phyloP scores from a whole-genome alignment of 2,888 invertebrate species.

The Scotopteryx bipunctaria region DNA sequence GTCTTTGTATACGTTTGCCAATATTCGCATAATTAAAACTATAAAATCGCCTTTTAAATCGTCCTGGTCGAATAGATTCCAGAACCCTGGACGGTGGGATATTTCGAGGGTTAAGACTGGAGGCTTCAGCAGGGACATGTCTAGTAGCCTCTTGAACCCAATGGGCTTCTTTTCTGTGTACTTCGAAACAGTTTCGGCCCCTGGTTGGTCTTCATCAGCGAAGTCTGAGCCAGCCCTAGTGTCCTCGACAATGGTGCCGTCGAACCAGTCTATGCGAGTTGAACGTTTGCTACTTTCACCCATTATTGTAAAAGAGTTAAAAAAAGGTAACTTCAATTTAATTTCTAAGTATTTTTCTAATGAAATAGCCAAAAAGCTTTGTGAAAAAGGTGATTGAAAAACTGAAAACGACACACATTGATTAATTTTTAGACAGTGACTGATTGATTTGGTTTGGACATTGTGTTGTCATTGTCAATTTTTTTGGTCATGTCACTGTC shows the following conservation, averaged over 20 bases:
- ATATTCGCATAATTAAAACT: slow-evolving; percentile 71
- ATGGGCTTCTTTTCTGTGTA: slow-evolving; percentile 68
- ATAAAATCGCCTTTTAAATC: slow-evolving; percentile 75
- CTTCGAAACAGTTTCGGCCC: slow-evolving; percentile 43
- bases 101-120: slow-evolving; percentile 70
- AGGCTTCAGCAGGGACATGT: slow-evolving; percentile 65
- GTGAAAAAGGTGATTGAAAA: slow-evolving; percentile 9
- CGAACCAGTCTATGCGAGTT: slow-evolving; percentile 77
- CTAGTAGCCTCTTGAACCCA: slow-evolving; percentile 71
- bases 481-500: too few relatives aligned
- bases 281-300: slow-evolving; percentile 56
- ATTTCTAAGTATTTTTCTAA: neutral
- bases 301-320: slow-evolving; percentile 46
- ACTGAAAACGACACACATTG: slow-evolving; percentile 12
- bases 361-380: slow-evolving; percentile 8
- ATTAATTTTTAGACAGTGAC: slow-evolving; percentile 1
- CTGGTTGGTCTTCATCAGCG: slow-evolving; percentile 56
- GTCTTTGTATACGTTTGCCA: slow-evolving; percentile 64
- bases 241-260: slow-evolving; percentile 71
- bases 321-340: slow-evolving; percentile 13
- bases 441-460: neutral
- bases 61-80: slow-evolving; percentile 63
- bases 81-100: slow-evolving; percentile 70
- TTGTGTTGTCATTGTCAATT: too few relatives aligned
- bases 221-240: slow-evolving; percentile 46